A percentile compares a stretch with the other conserved stretches of the same genome.
Evolutionary conservation across 2,888 invertebrate genomes (phyloP).

Genomic region (Criorhina ranunculi): DNA sequence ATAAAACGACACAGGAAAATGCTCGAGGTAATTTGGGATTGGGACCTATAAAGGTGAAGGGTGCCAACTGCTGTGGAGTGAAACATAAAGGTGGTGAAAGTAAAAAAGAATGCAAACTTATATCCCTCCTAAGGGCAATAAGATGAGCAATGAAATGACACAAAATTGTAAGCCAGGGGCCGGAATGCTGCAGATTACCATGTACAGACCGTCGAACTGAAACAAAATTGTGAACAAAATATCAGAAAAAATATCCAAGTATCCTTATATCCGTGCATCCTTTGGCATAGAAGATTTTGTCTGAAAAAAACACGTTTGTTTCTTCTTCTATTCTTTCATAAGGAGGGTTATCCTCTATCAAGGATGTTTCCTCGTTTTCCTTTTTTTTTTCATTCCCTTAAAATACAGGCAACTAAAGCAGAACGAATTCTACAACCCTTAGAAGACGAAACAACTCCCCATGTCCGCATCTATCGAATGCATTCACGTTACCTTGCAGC

Average conservation of each 20-base stretch:
- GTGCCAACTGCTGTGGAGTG: slow-evolving; percentile 43
- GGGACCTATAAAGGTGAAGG: slow-evolving; percentile 54
- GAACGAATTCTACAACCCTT: slow-evolving; percentile 15
- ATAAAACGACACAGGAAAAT: slow-evolving; percentile 35
- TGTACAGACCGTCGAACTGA: slow-evolving; percentile 24
- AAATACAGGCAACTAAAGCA: slow-evolving; percentile 25
- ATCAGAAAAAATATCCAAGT: slow-evolving; percentile 13
- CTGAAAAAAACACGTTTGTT: slow-evolving; percentile 16
- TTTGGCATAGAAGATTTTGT: slow-evolving; percentile 51
- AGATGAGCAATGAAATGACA: slow-evolving; percentile 68
- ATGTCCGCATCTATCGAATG: slow-evolving; percentile 27
- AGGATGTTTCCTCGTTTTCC: slow-evolving; percentile 40
- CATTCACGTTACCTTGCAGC: slow-evolving; percentile 23
- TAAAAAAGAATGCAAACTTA: slow-evolving; percentile 46
- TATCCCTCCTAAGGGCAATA: slow-evolving; percentile 20
- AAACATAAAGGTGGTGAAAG: slow-evolving; percentile 35
- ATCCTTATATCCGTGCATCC: slow-evolving; percentile 38
- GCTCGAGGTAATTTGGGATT: slow-evolving; percentile 34
- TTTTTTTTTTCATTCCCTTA: slow-evolving; percentile 37
- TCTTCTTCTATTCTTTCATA: slow-evolving; percentile 19
- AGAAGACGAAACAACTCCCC: slow-evolving; percentile 9
- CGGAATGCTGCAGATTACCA: slow-evolving; percentile 56
- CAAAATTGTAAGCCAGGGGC: slow-evolving; percentile 57
- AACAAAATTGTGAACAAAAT: slow-evolving; percentile 27
- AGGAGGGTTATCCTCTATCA: slow-evolving; percentile 15